Conservation (phyloP, 2,113 vertebrate genomes). For the Periophthalmus modestus region DNA sequence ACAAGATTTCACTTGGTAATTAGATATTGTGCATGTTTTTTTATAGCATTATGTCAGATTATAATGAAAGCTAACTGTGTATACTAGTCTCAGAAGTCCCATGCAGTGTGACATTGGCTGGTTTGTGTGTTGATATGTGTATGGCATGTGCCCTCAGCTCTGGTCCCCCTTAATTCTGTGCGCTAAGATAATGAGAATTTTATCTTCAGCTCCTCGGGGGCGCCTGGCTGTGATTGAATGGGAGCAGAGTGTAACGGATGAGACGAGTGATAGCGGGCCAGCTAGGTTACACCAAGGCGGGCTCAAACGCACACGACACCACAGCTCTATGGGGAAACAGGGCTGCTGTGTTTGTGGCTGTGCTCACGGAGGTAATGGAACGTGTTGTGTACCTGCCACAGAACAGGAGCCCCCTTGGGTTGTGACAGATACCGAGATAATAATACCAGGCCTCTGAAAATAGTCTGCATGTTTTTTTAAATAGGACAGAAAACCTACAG, state of each 20-base stretch:
- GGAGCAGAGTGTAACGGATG: conserved; percentile 79
- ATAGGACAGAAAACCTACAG: conserved; percentile 1
- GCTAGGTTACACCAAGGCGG: conserved; percentile 57
- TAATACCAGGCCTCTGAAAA: conserved; percentile 48
- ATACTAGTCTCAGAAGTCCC: conserved; percentile 37
- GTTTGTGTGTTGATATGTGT: conserved; percentile 28
- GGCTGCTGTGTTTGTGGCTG: conserved; percentile 37
- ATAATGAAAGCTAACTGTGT: conserved; percentile 42
- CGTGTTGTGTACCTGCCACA: conserved; percentile 59
- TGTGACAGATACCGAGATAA: conserved; percentile 53
- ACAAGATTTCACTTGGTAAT: background rate
- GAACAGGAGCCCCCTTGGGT: conserved; percentile 52
- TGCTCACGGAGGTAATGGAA: conserved; percentile 56
- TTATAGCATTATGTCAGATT: background rate
- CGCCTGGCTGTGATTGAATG: conserved; percentile 75
- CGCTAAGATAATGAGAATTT: conserved; percentile 80
- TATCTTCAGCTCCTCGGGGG: conserved; percentile 74
- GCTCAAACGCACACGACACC: conserved; percentile 21
- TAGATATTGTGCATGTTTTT: background rate
- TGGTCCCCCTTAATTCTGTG: conserved; percentile 72
- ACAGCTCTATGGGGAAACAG: conserved; percentile 50
- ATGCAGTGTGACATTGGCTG: background rate
- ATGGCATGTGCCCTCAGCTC: conserved; percentile 18
- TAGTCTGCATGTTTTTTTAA: conserved; percentile 37
- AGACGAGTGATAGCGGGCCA: conserved; percentile 67